Base-by-base conservation (phyloP, 1,140 invertebrate species). In the Ceratosolen fusciceps region DNA sequence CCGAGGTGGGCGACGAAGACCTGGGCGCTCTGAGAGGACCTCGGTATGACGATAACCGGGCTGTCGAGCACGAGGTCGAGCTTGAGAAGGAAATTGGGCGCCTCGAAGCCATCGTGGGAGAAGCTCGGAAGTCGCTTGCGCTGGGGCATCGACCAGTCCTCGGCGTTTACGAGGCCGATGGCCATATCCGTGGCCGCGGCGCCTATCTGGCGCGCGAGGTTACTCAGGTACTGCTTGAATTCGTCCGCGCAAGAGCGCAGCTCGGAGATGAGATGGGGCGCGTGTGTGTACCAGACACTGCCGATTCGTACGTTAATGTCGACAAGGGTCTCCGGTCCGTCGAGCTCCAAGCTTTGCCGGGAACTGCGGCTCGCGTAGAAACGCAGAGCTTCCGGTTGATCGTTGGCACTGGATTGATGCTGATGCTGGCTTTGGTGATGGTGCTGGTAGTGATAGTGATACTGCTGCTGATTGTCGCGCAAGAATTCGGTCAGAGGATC, bases 1-100 rank as follows among this genome's bases (percentile, higher is more conserved):
- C 98, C 98, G 67, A 99, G 92, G 91, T 98, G 96, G n/a, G 96
- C 96, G 21, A 98, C 95, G 70, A 98, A 93, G 29, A 98, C 96
- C 85, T 97, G 93, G 24, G 93, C 84, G 89, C 96, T 97, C 37
- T 92, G 92, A n/a, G 93, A 92, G 10, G 93, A 93, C 74, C 95
- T 91, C 0, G 97, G 97, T 65, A 98, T 88, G 39, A 98, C 94
- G 65, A 98, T 92, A 34, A 98, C 96, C 1, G 98, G 98, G 79
- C 96, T 97, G 85, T 97, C 95, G 70, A 98, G 90, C 58, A 96
- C 92, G 74, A 98, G 91, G 89, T 95, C 93, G 52, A 95, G 87
- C 78, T 92, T 94, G 58, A 90, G 81, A 79, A 83, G 83, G 0
- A 87, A 49, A 43, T 77, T 83, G 0, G 80, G 52, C 4, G 81